phyloP scores from a whole-genome alignment of 2,888 invertebrate genomes.

The Sminthurinus aureus region DNA sequence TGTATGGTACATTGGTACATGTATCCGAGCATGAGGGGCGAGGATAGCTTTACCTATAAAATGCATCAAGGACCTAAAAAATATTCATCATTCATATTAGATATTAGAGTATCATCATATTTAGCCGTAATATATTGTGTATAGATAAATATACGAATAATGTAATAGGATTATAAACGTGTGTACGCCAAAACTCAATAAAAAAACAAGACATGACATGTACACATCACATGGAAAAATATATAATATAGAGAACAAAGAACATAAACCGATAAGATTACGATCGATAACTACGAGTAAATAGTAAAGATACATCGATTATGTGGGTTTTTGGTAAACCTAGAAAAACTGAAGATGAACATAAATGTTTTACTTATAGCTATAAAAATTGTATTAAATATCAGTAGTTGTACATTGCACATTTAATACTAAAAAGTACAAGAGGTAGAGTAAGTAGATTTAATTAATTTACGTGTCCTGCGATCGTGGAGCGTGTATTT shows the following conservation, averaged over 20 bases:
- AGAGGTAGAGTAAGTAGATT: slow-evolving; percentile 1
- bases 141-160: neutral
- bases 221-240: neutral
- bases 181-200: neutral
- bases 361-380: too few species aligned
- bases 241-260: too few species aligned
- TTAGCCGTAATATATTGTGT: neutral
- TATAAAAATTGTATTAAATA: too few species aligned
- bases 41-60: neutral
- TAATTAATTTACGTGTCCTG: slow-evolving; percentile 34
- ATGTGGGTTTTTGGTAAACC: neutral
- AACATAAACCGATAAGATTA: neutral
- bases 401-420: neutral
- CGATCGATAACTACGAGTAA: neutral
- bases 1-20: too few species aligned
- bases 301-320: neutral
- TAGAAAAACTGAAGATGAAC: too few species aligned
- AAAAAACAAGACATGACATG: neutral
- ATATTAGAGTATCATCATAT: too few species aligned
- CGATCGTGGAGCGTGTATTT: neutral
- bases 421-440: neutral
- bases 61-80: neutral
- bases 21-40: neutral
- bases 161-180: too few species aligned
- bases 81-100: too few species aligned